Conservation (phyloP, 2,113 vertebrate genomes). For the Physeter macrocephalus region DNA sequence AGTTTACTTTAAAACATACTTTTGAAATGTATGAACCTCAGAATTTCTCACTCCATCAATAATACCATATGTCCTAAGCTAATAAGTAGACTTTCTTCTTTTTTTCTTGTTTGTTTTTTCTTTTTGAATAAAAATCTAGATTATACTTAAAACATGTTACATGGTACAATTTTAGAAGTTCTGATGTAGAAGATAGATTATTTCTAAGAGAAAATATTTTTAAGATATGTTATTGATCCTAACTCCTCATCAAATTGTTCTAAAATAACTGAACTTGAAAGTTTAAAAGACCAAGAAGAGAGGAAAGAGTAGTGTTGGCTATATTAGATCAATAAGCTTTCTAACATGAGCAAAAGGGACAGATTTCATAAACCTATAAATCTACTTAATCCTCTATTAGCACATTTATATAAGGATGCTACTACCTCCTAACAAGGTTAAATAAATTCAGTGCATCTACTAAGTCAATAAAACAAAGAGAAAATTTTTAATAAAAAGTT, state of each 20-base stretch:
- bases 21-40: not conserved
- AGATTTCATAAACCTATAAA: not conserved
- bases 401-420: not conserved
- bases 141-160: constrained; percentile 30
- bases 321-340: not conserved
- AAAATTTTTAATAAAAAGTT: not conserved
- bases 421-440: not conserved
- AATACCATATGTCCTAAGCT: not conserved
- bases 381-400: not conserved
- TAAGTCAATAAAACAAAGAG: not conserved
- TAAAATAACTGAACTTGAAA: constrained; percentile 46
- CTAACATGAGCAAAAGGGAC: not conserved
- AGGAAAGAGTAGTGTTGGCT: not conserved
- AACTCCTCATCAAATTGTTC: constrained; percentile 49
- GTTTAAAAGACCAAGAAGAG: not conserved
- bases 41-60: constrained; percentile 8
- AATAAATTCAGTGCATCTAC: not conserved
- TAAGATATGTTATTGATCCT: constrained; percentile 18
- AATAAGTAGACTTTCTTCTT: not conserved
- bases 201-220: constrained; percentile 64
- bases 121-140: not conserved
- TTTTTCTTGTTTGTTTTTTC: not conserved
- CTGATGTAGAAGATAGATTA: constrained; percentile 36
- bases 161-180: constrained; percentile 64
- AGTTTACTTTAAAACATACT: not conserved